Base-by-base conservation (phyloP, 2,888 invertebrate genomes). In the Agrochola litura region DNA sequence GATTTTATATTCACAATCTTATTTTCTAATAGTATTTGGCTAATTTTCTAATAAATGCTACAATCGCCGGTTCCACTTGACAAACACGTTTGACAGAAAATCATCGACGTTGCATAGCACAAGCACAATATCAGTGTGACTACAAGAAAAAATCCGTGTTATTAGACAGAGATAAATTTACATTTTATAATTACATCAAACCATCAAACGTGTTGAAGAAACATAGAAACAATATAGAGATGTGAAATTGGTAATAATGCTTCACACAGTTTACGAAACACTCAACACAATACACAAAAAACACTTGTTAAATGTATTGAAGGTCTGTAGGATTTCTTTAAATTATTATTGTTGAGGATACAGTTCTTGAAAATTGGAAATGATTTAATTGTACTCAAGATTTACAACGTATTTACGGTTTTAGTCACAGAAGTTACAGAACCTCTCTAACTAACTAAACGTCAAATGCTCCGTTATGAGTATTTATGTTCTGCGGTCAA, bases 41-140 rank as follows among this genome's bases (percentile, higher is more conserved):
- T 54, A 85, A 69, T 85, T 79, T 82, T 79, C 16, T 66, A 79
- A 16, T 77, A 79, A 64, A 81, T 63, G 72, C 64, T 77, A 61
- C 19, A 56, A 79, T 84, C 79, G 87, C 92, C 92, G 92, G 92
- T 84, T 80, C 69, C 77, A 76, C 79, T 89, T 91, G 87, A 89
- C 88, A 90, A 87, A 82, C 83, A 78, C 75, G 68, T 89, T 93
- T 94, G 95, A 95, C 94, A 92, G 89, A 90, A 92, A 93, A 90
- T 86, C 85, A 92, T 92, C 94, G 92, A 95, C 95, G 95, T 95
- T 91, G 94, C 94, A 92, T 19, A 43, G 14, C n/a, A 56, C 54
- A 41, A 41, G 19, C 43, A 64, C 56, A 52, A 25, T 22, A 46
- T 5, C 30, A 84, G 71, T 89, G 89, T 91, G 92, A 88, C 91